Evolutionary conservation across 2,797 vertebrate genomes (phyloP), one percentile per base, ranked within the genome.

Genomic region (Halcyon smyrnensis): DNA sequence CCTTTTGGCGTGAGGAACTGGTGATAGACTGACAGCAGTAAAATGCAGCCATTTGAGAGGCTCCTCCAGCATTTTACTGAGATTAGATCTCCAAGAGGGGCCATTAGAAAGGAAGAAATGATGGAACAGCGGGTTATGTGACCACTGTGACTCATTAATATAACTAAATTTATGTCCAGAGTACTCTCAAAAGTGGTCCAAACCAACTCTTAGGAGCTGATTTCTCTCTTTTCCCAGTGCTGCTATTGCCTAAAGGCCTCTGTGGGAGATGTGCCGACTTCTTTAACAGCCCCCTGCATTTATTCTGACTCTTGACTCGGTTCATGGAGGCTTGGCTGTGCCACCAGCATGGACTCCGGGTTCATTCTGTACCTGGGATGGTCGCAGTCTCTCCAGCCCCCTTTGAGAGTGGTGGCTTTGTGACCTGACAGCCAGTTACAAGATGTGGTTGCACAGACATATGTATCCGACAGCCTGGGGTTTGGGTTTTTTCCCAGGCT

Each of bases 101-200:
- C 96, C 15, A 2, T 95, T 96, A 92, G 92, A 64, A 68, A 59
- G 78, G 75, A 89, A 70, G 36, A 74, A 84, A 87, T 89, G 93
- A 95, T 95, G 83, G 94, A 90, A 65, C 1, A 1, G 89, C 1
- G 0, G 9, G 60, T 96, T 94, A 96, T 90, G 76, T 87, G 95
- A 69, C 96, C 84, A 0, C 87, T 84, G 95, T 93, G 97, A 84
- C 87, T 96, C 97, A 90, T 97, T 96, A 96, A 96, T 97, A 93
- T 60, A 88, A 84, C 78, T 87, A 80, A 95, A 97, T 97, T 97
- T 97, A 96, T 95, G 90, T 85, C 93, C 68, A 24, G 84, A 78
- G 48, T 28, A 11, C 63, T 87, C 78, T 67, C 69, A 51, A 73
- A 48, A 70, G 73, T 63, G 85, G 69, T 86, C 73, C 20, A 7